Base-by-base conservation (phyloP, 2,113 vertebrate species). In the Daphoenositta chrysoptera region DNA sequence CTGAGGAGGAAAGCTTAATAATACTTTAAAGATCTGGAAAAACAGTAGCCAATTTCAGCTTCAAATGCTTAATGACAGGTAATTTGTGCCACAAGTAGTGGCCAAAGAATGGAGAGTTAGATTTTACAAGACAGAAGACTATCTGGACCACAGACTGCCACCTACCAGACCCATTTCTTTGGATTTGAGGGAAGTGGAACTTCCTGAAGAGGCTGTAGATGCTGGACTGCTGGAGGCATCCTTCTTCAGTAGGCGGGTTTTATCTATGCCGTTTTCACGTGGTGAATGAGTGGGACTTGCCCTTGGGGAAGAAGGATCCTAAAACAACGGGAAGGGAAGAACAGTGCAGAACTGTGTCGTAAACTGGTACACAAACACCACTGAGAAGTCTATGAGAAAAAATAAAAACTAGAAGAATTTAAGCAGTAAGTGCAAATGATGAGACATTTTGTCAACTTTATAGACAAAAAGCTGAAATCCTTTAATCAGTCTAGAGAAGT, bases 201-300 rank as follows among this genome's bases (percentile, higher is more conserved):
- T 99, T 96, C 98, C 98, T 23, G 98, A 98, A 71, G 98, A 99
- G 42, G 98, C 98, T 0, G 98, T 98, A 79, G 98, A 99, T 8
- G 98, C 98, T 8, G 98, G 98, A 93, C 98, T 99, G 66, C 98
- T 98, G 9, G 98, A 99, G 39, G 98, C 98, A 24, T 99, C 98
- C 91, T 99, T 99, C 93, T 99, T 99, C 35, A 98, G 94, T 16
- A 98, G 80, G 9, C 98, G 98, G 22, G 87, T 98, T 97, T 98
- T 98, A 90, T 99, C 98, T n/a, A 98, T 97, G 42, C 98, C 98
- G 0, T 99, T 99, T 96, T 99, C 98, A 57, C 98, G 96, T 27
- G 98, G 98, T 20, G 98, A 99, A 58, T 98, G 98, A 88, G 98
- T 96, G 7, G 98, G 98, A 92, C 98, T 99, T 94, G 98, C 98